These are phyloP conservation scores for Phrixothrix hirtus DNA, from an alignment of 2,888 invertebrate species.

Conservation along the genomic window DNA sequence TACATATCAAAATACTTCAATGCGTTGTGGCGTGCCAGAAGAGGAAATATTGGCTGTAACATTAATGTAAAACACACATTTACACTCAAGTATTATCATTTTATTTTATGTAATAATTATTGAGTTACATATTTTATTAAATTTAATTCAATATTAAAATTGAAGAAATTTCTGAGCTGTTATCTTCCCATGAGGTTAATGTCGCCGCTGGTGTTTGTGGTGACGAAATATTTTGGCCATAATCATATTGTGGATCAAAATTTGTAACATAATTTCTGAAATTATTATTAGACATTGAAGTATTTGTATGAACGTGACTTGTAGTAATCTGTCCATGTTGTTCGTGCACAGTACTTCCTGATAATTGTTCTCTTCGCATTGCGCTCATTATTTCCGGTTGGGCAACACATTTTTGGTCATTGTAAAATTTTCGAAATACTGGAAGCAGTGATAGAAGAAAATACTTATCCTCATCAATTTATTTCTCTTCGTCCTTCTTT, in stretches of 20 bases:
- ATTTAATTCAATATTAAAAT: constrained; percentile 29
- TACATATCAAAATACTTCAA: no score
- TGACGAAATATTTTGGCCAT: neutral
- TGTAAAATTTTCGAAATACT: constrained; percentile 1
- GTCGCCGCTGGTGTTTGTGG: neutral
- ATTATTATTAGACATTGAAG: neutral
- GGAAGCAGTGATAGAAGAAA: constrained; percentile 9
- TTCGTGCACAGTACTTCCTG: constrained; percentile 2
- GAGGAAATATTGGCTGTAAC: no score
- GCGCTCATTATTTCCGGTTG: constrained; percentile 5
- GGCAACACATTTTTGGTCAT: constrained; percentile 8
- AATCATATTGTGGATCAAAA: no score
- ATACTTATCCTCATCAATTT: no score
- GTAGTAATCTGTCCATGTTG: neutral
- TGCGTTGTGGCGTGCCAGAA: no score
- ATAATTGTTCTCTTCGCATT: constrained; percentile 1
- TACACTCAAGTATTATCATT: no score
- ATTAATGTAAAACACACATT: no score
- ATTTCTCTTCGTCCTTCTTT: constrained; percentile 5
- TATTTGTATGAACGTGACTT: neutral
- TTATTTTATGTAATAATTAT: no score
- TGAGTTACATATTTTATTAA: no score
- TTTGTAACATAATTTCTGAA: neutral
- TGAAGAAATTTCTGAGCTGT: neutral
- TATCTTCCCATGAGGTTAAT: neutral